Conservation (phyloP, 2,888 invertebrate species). For the Belgica antarctica region DNA sequence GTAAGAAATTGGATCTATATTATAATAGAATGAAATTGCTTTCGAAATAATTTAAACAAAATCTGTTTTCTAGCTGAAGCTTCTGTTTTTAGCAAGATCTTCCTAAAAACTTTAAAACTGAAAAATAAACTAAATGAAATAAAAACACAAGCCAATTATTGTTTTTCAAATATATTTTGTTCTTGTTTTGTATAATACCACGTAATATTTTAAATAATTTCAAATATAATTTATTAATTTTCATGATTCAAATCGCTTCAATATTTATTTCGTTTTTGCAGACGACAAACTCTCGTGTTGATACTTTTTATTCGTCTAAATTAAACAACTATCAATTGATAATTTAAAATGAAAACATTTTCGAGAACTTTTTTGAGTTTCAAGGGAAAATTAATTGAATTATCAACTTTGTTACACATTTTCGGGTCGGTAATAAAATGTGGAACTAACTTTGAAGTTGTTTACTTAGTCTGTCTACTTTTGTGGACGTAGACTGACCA, state of each 20-base stretch:
- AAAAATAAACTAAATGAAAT: not conserved
- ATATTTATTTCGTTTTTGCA: not conserved
- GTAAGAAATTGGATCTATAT: not conserved
- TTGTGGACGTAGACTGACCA: too few species aligned
- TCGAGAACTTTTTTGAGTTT: not conserved
- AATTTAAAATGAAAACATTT: not conserved
- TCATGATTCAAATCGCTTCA: not conserved
- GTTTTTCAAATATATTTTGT: slow-evolving; percentile 22
- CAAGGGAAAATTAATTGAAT: too few species aligned
- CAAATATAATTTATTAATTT: slow-evolving; percentile 26
- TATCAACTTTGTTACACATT: too few species aligned
- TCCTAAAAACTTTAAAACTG: too few species aligned
- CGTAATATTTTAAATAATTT: slow-evolving; percentile 20
- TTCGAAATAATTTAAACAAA: too few species aligned
- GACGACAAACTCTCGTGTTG: not conserved
- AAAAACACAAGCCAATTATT: not conserved
- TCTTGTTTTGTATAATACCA: slow-evolving; percentile 15
- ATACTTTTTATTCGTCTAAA: slow-evolving; percentile 1
- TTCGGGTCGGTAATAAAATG: too few species aligned
- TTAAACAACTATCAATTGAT: slow-evolving; percentile 1
- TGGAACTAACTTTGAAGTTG: too few species aligned
- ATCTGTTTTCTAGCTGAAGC: too few species aligned
- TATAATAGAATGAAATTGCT: not conserved
- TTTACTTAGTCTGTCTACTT: too few species aligned
- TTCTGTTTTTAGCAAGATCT: too few species aligned